Evolutionary conservation across 1,140 invertebrate genomes (phyloP), one percentile per base, ranked within the genome.

Genomic region (Proales similis): DNA sequence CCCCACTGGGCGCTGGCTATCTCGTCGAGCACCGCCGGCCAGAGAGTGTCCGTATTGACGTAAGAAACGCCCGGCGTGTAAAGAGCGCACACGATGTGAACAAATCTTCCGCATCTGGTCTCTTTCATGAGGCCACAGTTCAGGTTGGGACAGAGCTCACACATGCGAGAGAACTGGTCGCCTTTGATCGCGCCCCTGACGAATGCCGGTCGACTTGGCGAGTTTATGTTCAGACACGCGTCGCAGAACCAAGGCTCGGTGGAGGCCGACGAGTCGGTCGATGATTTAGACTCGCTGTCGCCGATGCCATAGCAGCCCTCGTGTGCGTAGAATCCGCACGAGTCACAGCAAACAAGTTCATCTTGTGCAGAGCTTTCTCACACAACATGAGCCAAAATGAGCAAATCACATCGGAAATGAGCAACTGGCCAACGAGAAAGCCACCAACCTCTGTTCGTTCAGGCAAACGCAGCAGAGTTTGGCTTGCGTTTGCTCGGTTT

Each of bases 71-170:
- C 39, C 22, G 11, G 4, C 14, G 26, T 62, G 43, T 46, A 62
- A 9, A 62, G 39, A 32, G 57, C 57, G 48, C 57, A 62, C 22
- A 62, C 11, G 24, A 62, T 32, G 11, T 62, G 57, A 9, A 62
- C 57, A 45, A 45, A 62, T 62, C 39, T 62, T 46, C 43, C 43
- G n/a, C 48, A 26, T 45, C 48, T 45, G 9, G 57, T 62, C 19
- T 46, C 43, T 30, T 62, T 62, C 14, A 46, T 46, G 26, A 62
- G 57, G 19, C 57, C 57, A 62, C 39, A 45, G 19, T 46, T 29
- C 2, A n/a, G 46, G 29, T 62, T 62, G n/a, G 57, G 57, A 20
- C 57, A 62, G n/a, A 62, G 43, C 19, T 62, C 57, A 47, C 57
- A 62, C 19, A 26, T 33, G 46, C 39, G 17, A 6, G n/a, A 22